Conservation (phyloP, 2,888 invertebrate species). For the Luperina testacea region DNA sequence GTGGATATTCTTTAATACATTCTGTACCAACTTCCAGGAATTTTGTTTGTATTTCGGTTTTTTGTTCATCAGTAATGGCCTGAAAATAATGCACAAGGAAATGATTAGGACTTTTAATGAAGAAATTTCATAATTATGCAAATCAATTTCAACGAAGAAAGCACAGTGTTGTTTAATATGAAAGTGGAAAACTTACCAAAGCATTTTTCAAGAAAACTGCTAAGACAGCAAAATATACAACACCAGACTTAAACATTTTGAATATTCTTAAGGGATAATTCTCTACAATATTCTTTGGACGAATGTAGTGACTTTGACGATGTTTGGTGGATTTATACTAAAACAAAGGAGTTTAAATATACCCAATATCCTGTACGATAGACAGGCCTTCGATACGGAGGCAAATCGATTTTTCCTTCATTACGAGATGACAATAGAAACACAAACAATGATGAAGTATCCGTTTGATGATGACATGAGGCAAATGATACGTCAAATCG, state of each 20-base stretch:
- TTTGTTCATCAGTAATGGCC: conserved; percentile 71
- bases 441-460: conserved; percentile 42
- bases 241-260: conserved; percentile 46
- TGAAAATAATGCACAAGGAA: conserved; percentile 29
- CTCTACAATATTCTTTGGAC: conserved; percentile 16
- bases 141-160: background rate
- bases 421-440: conserved; percentile 52
- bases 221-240: conserved; percentile 10
- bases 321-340: conserved; percentile 52
- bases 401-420: conserved; percentile 53
- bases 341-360: conserved; percentile 54
- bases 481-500: background rate
- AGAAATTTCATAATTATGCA: background rate
- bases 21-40: conserved; percentile 72
- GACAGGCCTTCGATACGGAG: conserved; percentile 51
- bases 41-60: conserved; percentile 70
- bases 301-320: conserved; percentile 25
- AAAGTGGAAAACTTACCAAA: conserved; percentile 33
- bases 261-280: conserved; percentile 8
- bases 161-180: background rate
- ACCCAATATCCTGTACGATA: conserved; percentile 64
- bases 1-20: conserved; percentile 72
- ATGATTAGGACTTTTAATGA: background rate
- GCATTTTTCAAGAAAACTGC: conserved; percentile 24
- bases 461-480: conserved; percentile 26